Base-by-base conservation (phyloP, 2,113 vertebrate species). In the Hirundichthys speculiger region DNA sequence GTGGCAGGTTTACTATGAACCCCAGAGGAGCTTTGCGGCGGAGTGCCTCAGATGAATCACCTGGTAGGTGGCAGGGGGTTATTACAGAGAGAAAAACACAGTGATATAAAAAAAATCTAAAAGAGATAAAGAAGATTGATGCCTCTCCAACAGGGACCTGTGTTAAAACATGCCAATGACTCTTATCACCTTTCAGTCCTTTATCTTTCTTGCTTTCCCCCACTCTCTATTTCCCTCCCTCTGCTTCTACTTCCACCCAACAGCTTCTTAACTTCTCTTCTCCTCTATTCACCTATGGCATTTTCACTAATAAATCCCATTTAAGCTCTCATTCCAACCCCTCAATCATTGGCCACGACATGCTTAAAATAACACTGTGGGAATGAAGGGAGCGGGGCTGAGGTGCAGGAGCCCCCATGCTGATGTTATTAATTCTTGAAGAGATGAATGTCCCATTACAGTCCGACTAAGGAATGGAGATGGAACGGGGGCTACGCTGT, bases 371-470 rank as follows among this genome's bases (percentile, higher is more conserved):
- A 92, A 92, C 92, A 91, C 77, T 68, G 79, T 73, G 73, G 70
- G 79, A 69, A 70, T 59, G 30, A 72, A 79, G 74, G 83, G 72
- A 78, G 70, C 58, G 41, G 75, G 75, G 68, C 64, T 41, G 41
- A 80, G 41, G 75, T 61, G 69, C 24, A 69, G 83, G 61, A 72
- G 69, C 69, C 69, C 79, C 79, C 61, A 80, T 75, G 82, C 79
- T 46, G 68, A 74, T 77, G 80, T 91, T 92, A 90, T 90, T 93
- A 89, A 93, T 93, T 92, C 89, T 91, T 82, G 77, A 83, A 82
- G 82, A 89, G 88, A 92, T 90, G 89, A 93, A 91, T 90, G 89
- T 92, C 89, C 86, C 87, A 91, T 92, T 93, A 91, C 84, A 85
- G 87, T 84, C 74, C 48, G 66, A 81, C 80, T 84, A 79, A 86